Percentiles rank a stretch among this genome's conserved stretches.
These are phyloP conservation scores for Eulacestoma nigropectus DNA, from an alignment of 2,113 vertebrate species.

Conservation along the genomic window DNA sequence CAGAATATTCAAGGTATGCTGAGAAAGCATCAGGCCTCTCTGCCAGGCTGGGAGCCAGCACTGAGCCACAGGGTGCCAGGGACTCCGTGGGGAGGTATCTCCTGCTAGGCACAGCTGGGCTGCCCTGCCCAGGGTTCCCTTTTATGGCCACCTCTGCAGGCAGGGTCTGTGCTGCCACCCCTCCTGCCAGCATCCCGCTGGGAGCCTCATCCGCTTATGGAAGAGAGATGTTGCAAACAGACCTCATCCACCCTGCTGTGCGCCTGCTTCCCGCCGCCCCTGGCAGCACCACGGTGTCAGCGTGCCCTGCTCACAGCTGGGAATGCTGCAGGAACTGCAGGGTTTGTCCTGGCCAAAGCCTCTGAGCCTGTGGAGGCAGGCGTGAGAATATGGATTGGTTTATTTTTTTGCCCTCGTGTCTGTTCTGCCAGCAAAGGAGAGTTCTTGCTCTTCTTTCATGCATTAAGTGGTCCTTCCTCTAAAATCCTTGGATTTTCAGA, in stretches of 20 bases:
- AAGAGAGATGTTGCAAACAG: background rate
- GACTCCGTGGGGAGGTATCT: background rate
- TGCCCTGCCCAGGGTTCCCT: background rate
- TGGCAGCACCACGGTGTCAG: background rate
- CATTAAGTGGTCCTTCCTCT: background rate
- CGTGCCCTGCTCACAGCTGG: background rate
- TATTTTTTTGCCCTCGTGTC: fast-evolving
- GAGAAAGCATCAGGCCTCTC: background rate
- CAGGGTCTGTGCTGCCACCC: fast-evolving
- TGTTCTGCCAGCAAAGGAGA: background rate
- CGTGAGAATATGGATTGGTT: fast-evolving
- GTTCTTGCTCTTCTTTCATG: background rate
- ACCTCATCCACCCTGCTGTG: fast-evolving
- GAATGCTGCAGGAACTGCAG: background rate
- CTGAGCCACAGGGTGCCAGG: background rate
- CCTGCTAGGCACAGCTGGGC: fast-evolving
- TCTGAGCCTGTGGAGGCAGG: background rate
- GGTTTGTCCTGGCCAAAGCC: background rate
- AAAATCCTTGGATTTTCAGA: background rate
- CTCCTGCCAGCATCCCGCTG: background rate
- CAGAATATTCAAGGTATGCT: background rate
- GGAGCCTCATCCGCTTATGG: background rate
- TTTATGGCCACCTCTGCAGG: background rate
- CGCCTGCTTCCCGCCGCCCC: fast-evolving
- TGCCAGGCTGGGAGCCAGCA: background rate